A percentile compares a stretch with the other conserved stretches of the same genome.
Conservation (phyloP, 2,888 invertebrate genomes). For the Rutpela maculata region DNA sequence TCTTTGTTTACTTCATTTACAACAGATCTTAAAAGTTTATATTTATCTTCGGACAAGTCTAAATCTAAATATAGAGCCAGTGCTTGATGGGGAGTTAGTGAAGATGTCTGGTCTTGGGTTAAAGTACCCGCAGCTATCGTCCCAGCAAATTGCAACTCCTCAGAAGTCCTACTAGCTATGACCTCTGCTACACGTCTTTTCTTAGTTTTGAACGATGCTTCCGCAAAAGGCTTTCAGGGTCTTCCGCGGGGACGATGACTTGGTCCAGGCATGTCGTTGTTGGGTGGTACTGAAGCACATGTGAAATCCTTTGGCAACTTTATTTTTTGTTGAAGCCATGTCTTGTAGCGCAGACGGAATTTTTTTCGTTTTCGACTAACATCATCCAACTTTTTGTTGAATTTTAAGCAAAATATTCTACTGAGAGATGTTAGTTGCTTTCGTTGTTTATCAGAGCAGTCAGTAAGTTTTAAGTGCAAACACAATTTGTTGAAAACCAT, state of each 20-base stretch:
- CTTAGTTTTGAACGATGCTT: constrained; percentile 42
- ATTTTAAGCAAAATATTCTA: constrained; percentile 18
- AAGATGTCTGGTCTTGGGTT: too few relatives aligned
- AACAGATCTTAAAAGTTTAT: too few relatives aligned
- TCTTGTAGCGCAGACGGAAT: constrained; percentile 12
- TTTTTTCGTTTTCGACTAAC: too few relatives aligned
- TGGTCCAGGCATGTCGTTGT: constrained; percentile 30
- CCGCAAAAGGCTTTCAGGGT: constrained; percentile 34
- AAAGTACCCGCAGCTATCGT: too few relatives aligned
- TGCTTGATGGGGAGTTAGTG: too few relatives aligned
- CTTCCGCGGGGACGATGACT: constrained; percentile 38
- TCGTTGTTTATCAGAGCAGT: constrained; percentile 13
- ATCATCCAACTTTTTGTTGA: constrained; percentile 18
- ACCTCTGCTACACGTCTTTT: constrained; percentile 35
- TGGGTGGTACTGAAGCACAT: not conserved
- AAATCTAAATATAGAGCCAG: too few relatives aligned
- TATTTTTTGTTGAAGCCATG: constrained; percentile 8
- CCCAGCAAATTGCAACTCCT: too few relatives aligned
- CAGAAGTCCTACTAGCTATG: constrained; percentile 33
- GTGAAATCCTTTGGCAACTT: constrained; percentile 13
- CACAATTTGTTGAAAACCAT: constrained; percentile 9
- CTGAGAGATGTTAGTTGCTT: constrained; percentile 5
- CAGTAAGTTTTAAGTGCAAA: constrained; percentile 13
- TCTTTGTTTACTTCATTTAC: constrained; percentile 38
- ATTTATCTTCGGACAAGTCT: too few relatives aligned